Evolutionary conservation across 2,113 vertebrate species (phyloP).

Genomic region (Reinhardtius hippoglossoides): DNA sequence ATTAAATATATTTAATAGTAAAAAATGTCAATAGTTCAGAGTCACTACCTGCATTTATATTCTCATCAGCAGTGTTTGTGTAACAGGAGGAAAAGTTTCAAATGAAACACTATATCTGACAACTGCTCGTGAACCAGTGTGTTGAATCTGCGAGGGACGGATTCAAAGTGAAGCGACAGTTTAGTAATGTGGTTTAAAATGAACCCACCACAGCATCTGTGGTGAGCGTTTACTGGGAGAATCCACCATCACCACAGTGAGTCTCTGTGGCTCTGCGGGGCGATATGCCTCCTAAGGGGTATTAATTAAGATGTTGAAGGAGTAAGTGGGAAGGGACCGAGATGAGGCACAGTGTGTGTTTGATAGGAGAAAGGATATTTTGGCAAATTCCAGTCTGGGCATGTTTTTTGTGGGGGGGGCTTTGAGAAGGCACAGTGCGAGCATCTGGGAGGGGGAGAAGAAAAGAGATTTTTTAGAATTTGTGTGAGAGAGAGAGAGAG

Average conservation of each 20-base stretch:
- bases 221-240: conserved; percentile 35
- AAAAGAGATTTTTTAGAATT: conserved; percentile 37
- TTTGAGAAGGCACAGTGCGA: conserved; percentile 50
- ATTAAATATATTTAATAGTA: no score
- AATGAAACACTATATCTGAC: conserved; percentile 11
- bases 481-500: conserved; percentile 24
- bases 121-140: conserved; percentile 16
- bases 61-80: not conserved
- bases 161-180: conserved; percentile 13
- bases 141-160: conserved; percentile 30
- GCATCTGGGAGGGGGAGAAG: conserved; percentile 38
- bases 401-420: conserved; percentile 48
- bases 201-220: conserved; percentile 35
- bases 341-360: conserved; percentile 66
- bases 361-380: conserved; percentile 65
- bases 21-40: no score
- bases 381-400: conserved; percentile 68
- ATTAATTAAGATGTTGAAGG: conserved; percentile 76
- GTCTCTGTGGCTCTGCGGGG: conserved; percentile 49
- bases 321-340: conserved; percentile 59
- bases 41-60: not conserved
- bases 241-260: conserved; percentile 18
- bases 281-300: conserved; percentile 58
- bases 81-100: not conserved
- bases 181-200: conserved; percentile 36